These are phyloP conservation scores for Ancistrus triradiatus DNA, from an alignment of 2,113 vertebrate species.

Conservation along the genomic window DNA sequence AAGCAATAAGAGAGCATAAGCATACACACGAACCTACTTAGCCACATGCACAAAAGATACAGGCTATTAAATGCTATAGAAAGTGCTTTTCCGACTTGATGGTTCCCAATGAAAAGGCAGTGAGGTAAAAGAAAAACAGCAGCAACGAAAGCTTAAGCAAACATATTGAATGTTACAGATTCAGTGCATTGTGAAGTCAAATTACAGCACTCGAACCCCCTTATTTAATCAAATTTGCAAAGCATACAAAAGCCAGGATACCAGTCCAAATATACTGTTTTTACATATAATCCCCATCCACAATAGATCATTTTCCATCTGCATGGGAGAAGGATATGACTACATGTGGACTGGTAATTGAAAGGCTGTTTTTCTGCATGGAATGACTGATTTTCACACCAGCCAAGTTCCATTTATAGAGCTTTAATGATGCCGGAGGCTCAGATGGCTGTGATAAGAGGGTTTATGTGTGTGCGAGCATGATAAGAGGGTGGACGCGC, in stretches of 20 bases:
- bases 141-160: background rate
- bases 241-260: background rate
- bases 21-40: too few relatives aligned
- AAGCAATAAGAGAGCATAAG: too few relatives aligned
- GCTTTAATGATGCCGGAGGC: constrained; percentile 59
- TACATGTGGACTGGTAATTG: constrained; percentile 41
- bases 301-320: constrained; percentile 24
- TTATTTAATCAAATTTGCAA: constrained; percentile 11
- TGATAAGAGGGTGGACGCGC: constrained; percentile 61
- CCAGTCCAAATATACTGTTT: constrained; percentile 1
- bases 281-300: too few relatives aligned
- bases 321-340: constrained; percentile 24
- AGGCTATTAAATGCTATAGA: too few relatives aligned
- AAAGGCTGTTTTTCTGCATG: constrained; percentile 40
- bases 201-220: background rate
- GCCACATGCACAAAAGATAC: too few relatives aligned
- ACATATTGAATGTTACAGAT: constrained; percentile 11
- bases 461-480: constrained; percentile 56
- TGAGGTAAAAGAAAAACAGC: too few relatives aligned
- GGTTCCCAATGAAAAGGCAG: too few relatives aligned
- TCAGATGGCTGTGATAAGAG: constrained; percentile 63
- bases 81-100: too few relatives aligned
- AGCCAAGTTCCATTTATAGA: constrained; percentile 44
- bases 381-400: constrained; percentile 51
- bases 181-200: constrained; percentile 1